These are phyloP conservation scores for Cebidichthys violaceus DNA, from an alignment of 2,113 vertebrate genomes.

Conservation along the genomic window DNA sequence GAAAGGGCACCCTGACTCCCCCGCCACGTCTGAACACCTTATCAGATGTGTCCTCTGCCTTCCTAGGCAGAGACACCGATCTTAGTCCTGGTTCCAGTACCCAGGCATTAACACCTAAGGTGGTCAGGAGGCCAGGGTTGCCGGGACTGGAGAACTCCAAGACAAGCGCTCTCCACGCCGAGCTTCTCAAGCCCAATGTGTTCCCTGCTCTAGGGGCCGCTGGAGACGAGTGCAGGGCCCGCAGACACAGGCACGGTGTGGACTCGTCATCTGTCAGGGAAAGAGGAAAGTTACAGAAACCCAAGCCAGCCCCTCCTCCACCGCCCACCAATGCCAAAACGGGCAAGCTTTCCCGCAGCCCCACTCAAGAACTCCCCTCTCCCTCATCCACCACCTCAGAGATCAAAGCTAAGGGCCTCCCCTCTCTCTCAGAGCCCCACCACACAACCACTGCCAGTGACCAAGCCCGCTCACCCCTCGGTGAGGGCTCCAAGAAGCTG, in stretches of 20 bases:
- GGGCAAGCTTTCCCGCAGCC: constrained; percentile 85
- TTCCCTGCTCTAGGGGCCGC: constrained; percentile 81
- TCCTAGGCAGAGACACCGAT: constrained; percentile 84
- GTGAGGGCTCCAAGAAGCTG: constrained; percentile 85
- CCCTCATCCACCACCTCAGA: constrained; percentile 60
- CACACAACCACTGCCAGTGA: constrained; percentile 79
- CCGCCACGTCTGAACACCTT: constrained; percentile 86
- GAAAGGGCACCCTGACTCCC: constrained; percentile 88
- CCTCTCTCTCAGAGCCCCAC: constrained; percentile 78
- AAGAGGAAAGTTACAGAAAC: constrained; percentile 89
- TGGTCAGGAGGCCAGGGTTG: constrained; percentile 83
- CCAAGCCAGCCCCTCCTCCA: constrained; percentile 92
- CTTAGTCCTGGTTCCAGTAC: constrained; percentile 91
- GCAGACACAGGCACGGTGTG: constrained; percentile 86
- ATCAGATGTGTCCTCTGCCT: constrained; percentile 82
- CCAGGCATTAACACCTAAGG: constrained; percentile 89
- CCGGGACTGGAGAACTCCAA: constrained; percentile 86
- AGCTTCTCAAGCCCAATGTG: constrained; percentile 80
- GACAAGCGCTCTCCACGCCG: constrained; percentile 82
- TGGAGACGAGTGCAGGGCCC: constrained; percentile 87
- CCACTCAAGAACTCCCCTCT: constrained; percentile 84
- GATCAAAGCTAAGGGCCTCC: constrained; percentile 82
- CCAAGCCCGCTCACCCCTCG: constrained; percentile 67
- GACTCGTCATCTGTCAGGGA: constrained; percentile 86
- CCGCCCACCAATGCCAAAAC: constrained; percentile 85